These are phyloP conservation scores for Armadillidium nasatum DNA, from an alignment of 1,140 invertebrate species.

Conservation along the genomic window DNA sequence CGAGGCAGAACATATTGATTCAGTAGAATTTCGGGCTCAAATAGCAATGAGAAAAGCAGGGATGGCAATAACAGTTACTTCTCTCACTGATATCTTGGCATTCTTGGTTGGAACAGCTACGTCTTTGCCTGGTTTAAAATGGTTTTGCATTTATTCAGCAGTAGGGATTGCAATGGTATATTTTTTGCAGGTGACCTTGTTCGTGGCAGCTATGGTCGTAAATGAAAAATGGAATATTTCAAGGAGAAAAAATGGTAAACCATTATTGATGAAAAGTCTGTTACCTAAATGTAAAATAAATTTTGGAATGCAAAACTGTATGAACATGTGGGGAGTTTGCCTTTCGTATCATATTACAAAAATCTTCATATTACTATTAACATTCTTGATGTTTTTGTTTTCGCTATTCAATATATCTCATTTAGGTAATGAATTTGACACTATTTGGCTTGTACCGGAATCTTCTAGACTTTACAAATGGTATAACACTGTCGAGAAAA, in stretches of 20 bases:
- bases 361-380: constrained; percentile 27
- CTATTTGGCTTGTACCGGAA: constrained; percentile 55
- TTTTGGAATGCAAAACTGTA: not conserved
- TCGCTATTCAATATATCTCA: constrained; percentile 51
- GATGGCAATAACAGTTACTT: constrained; percentile 63
- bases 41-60: constrained; percentile 56
- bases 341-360: not conserved
- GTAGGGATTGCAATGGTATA: constrained; percentile 55
- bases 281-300: not conserved
- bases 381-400: constrained; percentile 44
- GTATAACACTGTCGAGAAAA: constrained; percentile 50
- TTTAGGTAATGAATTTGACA: constrained; percentile 56
- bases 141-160: constrained; percentile 55
- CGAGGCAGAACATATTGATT: constrained; percentile 21
- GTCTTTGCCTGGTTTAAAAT: constrained; percentile 53
- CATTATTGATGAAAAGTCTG: not conserved
- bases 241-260: not conserved
- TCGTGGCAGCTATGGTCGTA: constrained; percentile 55
- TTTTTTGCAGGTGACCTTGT: constrained; percentile 56
- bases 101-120: constrained; percentile 63
- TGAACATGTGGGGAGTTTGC: not conserved
- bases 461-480: constrained; percentile 52
- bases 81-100: constrained; percentile 62
- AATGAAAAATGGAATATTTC: constrained; percentile 50
- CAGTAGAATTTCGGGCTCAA: constrained; percentile 50